Percentiles rank a stretch among this genome's conserved stretches.
Evolutionary conservation across 2,888 invertebrate species (phyloP).

Genomic region (Lycocerus yunnanus): DNA sequence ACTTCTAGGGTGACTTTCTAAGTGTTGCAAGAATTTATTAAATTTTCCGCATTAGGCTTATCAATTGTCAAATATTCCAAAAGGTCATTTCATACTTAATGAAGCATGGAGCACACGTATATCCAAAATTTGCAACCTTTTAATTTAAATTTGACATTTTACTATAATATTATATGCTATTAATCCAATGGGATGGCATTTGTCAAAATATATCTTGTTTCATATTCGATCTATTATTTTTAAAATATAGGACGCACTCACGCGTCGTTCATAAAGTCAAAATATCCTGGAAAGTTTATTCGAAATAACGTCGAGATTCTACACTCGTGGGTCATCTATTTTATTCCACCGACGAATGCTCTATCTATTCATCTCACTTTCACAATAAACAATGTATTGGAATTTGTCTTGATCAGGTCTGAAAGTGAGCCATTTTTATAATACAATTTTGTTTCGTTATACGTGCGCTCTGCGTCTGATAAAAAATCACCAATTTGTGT

Average conservation of each 20-base stretch:
- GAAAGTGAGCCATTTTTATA: constrained; percentile 49
- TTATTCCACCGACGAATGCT: constrained; percentile 23
- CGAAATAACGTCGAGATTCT: constrained; percentile 10
- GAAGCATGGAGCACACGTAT: constrained; percentile 6
- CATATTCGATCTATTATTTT: background rate
- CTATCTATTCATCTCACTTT: constrained; percentile 36
- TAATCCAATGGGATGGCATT: constrained; percentile 26
- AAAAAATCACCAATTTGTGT: constrained; percentile 49
- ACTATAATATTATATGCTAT: background rate
- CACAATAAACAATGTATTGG: constrained; percentile 53
- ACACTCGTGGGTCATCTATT: constrained; percentile 28
- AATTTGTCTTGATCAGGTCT: constrained; percentile 53
- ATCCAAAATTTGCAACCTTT: constrained; percentile 14
- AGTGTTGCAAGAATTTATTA: background rate
- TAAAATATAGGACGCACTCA: background rate
- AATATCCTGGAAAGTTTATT: constrained; percentile 10
- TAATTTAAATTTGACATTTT: constrained; percentile 22
- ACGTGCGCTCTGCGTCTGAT: constrained; percentile 41
- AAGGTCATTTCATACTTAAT: constrained; percentile 9
- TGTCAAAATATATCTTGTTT: constrained; percentile 1
- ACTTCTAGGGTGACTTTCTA: background rate
- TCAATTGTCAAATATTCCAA: background rate
- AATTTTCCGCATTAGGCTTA: background rate
- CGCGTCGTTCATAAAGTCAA: constrained; percentile 11
- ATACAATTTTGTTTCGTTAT: constrained; percentile 44